Base-by-base conservation (phyloP, 2,113 vertebrate genomes). In the Charina bottae region DNA sequence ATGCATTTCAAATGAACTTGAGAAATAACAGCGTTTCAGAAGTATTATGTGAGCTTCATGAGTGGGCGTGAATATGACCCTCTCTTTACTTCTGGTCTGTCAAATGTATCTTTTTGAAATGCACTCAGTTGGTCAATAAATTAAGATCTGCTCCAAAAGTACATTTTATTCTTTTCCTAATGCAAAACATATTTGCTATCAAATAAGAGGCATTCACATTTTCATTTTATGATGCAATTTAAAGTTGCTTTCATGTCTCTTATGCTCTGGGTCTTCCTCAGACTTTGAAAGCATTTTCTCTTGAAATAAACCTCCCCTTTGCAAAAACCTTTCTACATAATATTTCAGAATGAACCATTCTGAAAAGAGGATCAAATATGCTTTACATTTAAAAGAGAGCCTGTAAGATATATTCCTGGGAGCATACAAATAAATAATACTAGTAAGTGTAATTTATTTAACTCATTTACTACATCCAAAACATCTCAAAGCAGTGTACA, bases 271-370 rank as follows among this genome's bases (percentile, higher is more conserved):
- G 90, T 94, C 94, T 68, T 83, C 92, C 46, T 88, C 78, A 28
- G 90, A 93, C 86, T 89, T 92, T 94, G 87, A 96, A 95, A 97
- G 12, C 24, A 90, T 94, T 94, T 94, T 90, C 9, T 94, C 87
- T 93, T 94, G 86, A 93, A 95, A 94, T 92, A 93, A 93, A 42
- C 91, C 42, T 95, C 94, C 87, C 96, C 96, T 95, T 90, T 95
- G 94, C 26, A 93, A 89, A 55, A 92, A 4, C 60, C 58, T 89
- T 53, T 90, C 90, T 54, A n/a, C 37, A 90, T 37, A 93, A 85
- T 42, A 90, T 92, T 92, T 93, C 53, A 95, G 93, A 92, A 88
- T 28, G 26, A 26, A 84, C 60, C 58, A 4, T 56, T 93, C 37
- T 0, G 83, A 91, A 85, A 88, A 93, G 89, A 93, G 46, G 54